phyloP scores from a whole-genome alignment of 2,113 vertebrate species.

The Pogonocichla stellata region DNA sequence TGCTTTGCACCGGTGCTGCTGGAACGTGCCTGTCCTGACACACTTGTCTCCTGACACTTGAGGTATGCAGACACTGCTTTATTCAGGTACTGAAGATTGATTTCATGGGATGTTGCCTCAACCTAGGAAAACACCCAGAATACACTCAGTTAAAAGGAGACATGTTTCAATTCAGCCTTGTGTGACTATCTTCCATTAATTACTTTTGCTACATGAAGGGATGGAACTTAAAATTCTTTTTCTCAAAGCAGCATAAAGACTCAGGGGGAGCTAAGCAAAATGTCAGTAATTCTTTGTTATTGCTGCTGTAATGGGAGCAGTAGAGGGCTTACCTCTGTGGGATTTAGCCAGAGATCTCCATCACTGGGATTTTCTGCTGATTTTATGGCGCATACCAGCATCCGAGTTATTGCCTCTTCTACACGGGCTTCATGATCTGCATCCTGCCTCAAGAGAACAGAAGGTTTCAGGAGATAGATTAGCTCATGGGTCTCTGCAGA shows the following conservation, averaged over 20 bases:
- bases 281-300: constrained; percentile 25
- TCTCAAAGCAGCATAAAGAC: not conserved
- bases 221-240: not conserved
- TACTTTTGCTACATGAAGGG: not conserved
- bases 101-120: constrained; percentile 80
- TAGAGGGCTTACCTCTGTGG: constrained; percentile 85
- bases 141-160: not conserved
- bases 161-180: not conserved
- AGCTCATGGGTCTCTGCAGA: not conserved
- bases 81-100: constrained; percentile 87
- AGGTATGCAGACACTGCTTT: constrained; percentile 78
- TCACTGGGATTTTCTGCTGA: constrained; percentile 71
- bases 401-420: constrained; percentile 87
- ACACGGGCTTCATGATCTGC: constrained; percentile 85
- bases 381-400: constrained; percentile 87
- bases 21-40: not conserved
- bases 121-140: constrained; percentile 72
- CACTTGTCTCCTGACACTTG: constrained; percentile 12
- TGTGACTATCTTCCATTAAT: not conserved
- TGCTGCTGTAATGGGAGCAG: not conserved
- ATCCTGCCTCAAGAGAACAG: constrained; percentile 73
- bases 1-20: not conserved
- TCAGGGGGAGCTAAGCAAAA: constrained; percentile 2
- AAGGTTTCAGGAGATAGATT: not conserved
- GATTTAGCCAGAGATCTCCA: constrained; percentile 87